phyloP scores from a whole-genome alignment of 1,140 invertebrate genomes.

The Helicoverpa zea region DNA sequence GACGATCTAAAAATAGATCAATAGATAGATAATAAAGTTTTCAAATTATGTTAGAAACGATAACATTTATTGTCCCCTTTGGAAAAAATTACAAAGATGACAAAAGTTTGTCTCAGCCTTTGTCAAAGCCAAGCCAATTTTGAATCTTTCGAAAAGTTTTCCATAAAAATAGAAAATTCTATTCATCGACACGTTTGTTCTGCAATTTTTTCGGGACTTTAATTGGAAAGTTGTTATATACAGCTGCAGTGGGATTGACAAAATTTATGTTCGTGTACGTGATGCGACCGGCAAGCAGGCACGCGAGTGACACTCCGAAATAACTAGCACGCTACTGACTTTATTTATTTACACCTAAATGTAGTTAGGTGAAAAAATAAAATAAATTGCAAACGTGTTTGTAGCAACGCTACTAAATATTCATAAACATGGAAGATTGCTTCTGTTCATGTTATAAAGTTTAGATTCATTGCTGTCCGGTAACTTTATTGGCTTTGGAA shows the following conservation, averaged over 20 bases:
- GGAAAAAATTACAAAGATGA: background rate
- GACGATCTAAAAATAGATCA: no score
- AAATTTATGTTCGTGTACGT: conserved; percentile 35
- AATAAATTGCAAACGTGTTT: conserved; percentile 10
- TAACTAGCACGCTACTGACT: conserved; percentile 28
- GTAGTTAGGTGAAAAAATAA: conserved; percentile 29
- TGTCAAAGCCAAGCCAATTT: background rate
- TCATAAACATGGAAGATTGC: conserved; percentile 6
- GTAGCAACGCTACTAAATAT: conserved; percentile 7
- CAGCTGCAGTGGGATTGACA: conserved; percentile 35
- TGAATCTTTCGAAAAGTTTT: background rate
- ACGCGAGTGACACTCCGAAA: conserved; percentile 14
- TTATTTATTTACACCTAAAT: conserved; percentile 31
- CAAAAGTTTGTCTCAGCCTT: background rate
- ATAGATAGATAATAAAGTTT: background rate
- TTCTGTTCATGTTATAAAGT: background rate
- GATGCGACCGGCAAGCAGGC: conserved; percentile 15
- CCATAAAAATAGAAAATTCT: background rate
- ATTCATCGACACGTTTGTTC: conserved; percentile 9
- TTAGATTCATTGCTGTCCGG: background rate
- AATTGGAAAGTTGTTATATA: conserved; percentile 45
- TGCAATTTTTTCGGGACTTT: conserved; percentile 24
- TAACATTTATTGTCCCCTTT: background rate
- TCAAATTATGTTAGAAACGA: background rate
- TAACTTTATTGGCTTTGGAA: background rate